Evolutionary conservation across 2,113 vertebrate genomes (phyloP).

Genomic region (Melanocharis versteri): DNA sequence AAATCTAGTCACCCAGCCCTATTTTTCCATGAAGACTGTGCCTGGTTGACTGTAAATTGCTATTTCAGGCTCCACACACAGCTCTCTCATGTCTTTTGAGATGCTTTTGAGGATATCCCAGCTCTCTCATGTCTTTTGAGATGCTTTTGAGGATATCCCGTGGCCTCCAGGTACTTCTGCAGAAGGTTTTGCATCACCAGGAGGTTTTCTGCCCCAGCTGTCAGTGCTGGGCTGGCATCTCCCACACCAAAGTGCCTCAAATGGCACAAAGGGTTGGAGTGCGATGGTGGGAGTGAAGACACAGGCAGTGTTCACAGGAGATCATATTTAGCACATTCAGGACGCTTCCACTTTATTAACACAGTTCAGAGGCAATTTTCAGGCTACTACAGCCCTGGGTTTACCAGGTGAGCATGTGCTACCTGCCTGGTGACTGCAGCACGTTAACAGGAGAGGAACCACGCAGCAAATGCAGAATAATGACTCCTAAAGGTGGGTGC

Average conservation of each 20-base stretch:
- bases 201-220: neutral
- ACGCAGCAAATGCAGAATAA: neutral
- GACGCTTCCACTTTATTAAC: neutral
- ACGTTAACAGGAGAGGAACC: neutral
- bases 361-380: neutral
- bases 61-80: neutral
- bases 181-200: neutral
- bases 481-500: neutral
- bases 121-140: neutral
- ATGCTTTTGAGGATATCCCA: neutral
- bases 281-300: neutral
- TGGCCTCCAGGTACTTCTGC: neutral
- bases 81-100: neutral
- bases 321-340: neutral
- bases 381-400: neutral
- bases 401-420: accelerated
- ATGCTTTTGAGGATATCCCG: neutral
- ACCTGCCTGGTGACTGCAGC: neutral
- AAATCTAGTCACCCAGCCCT: neutral
- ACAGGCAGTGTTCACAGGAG: neutral
- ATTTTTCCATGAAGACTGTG: neutral
- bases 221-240: neutral
- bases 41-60: neutral
- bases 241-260: neutral
- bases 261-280: neutral